Base-by-base conservation (phyloP, 2,797 vertebrate genomes). In the Eurystomus glaucurus region DNA sequence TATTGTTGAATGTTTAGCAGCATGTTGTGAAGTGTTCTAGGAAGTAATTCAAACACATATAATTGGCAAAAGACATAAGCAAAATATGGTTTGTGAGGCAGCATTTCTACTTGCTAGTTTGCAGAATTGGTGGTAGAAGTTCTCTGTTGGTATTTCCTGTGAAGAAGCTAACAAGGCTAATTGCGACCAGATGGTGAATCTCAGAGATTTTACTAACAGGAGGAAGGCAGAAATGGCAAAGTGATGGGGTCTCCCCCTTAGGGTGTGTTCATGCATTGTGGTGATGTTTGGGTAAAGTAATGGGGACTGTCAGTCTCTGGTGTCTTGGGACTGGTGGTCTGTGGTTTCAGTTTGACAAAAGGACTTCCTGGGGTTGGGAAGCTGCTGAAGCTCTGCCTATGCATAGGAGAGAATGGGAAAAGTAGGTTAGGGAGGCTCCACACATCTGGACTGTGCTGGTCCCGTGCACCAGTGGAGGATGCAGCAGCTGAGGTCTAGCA, bases 1-100 rank as follows among this genome's bases (percentile, higher is more conserved):
- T 76, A 45, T 76, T 75, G 19, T 31, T 84, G 71, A 92, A 43
- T 29, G 51, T 84, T 96, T 90, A 94, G 68, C 74, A 93, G 79
- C 33, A 26, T 35, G 45, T 81, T 94, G 46, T 64, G 64, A 94
- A 90, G 45, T 7, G 0, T 80, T 85, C 61, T 94, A 29, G 33
- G 90, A 92, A 95, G 83, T 85, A 33, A 92, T 95, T 97, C 52
- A 96, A 93, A 85, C 28, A 12, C 0, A 1, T 68, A 41, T 95
- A 88, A 91, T 70, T 97, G 90, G 81, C 89, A 86, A 93, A 96
- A 92, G 76, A 88, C 94, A 86, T 3, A 94, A 91, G 88, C 81
- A 76, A 83, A 93, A 39, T 45, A 11, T 20, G 33, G 55, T 70
- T 90, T 58, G 31, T 12, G 0, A 86, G 61, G 68, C 54, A 68